Evolutionary conservation across 2,113 vertebrate genomes (phyloP).

Genomic region (Oriolus oriolus): DNA sequence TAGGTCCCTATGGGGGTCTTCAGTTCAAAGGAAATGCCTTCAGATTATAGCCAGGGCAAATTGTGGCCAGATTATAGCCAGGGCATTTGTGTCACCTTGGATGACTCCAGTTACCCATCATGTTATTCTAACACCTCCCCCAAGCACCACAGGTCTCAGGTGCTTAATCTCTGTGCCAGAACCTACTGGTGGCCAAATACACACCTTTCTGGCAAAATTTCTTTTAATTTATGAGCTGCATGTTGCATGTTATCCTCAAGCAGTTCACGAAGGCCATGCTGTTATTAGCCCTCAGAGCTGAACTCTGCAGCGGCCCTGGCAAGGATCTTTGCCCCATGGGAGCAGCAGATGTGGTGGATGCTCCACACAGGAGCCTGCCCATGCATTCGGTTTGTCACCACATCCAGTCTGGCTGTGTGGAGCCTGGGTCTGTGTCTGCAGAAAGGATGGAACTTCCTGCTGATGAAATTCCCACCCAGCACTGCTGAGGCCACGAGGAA

Average conservation of each 20-base stretch:
- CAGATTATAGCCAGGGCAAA: not conserved
- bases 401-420: fast-evolving
- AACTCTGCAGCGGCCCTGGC: not conserved
- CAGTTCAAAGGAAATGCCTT: not conserved
- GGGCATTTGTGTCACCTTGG: not conserved
- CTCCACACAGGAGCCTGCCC: not conserved
- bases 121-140: not conserved
- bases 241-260: not conserved
- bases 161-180: not conserved
- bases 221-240: not conserved
- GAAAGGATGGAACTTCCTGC: not conserved
- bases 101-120: not conserved
- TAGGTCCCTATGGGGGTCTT: not conserved
- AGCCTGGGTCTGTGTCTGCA: fast-evolving
- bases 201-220: not conserved
- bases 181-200: not conserved
- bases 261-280: not conserved
- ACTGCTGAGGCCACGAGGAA: not conserved
- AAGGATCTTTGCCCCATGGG: not conserved
- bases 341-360: not conserved
- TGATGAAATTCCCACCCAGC: not conserved
- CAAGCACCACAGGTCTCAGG: not conserved
- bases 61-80: not conserved
- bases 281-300: not conserved
- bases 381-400: fast-evolving